Evolutionary conservation across 2,113 vertebrate genomes (phyloP).

Genomic region (Athene noctua): DNA sequence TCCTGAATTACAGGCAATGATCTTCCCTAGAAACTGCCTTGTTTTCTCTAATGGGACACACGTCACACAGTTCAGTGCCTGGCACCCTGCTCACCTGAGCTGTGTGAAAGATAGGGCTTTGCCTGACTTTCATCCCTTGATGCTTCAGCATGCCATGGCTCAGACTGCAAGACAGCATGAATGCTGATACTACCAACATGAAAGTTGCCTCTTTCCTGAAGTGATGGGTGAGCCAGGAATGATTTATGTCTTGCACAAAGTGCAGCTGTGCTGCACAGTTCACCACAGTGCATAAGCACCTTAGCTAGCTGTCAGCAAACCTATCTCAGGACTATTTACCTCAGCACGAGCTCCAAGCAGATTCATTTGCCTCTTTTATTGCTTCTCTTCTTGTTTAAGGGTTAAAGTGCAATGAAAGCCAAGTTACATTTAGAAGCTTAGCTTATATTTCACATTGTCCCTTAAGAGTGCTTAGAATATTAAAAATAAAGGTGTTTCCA

Average conservation of each 20-base stretch:
- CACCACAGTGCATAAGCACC: neutral
- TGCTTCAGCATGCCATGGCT: accelerated
- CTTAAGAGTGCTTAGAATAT: neutral
- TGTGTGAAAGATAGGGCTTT: neutral
- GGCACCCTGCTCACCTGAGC: neutral
- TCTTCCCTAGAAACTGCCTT: neutral
- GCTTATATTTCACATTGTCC: neutral
- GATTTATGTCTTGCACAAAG: neutral
- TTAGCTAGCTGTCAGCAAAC: neutral
- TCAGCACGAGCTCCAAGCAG: neutral
- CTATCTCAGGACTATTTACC: neutral
- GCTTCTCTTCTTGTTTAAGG: neutral
- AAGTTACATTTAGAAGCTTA: neutral
- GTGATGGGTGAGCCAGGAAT: neutral
- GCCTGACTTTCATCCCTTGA: neutral
- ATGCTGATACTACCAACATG: neutral
- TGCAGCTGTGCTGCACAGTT: neutral
- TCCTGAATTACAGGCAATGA: neutral
- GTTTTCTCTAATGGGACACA: neutral
- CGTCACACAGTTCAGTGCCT: accelerated
- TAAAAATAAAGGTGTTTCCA: neutral
- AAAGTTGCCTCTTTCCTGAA: neutral
- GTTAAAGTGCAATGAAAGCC: neutral
- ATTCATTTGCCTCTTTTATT: neutral
- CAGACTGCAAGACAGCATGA: neutral